phyloP scores from a whole-genome alignment of 1,140 invertebrate species.

The Aphelenchoides fujianensis region DNA sequence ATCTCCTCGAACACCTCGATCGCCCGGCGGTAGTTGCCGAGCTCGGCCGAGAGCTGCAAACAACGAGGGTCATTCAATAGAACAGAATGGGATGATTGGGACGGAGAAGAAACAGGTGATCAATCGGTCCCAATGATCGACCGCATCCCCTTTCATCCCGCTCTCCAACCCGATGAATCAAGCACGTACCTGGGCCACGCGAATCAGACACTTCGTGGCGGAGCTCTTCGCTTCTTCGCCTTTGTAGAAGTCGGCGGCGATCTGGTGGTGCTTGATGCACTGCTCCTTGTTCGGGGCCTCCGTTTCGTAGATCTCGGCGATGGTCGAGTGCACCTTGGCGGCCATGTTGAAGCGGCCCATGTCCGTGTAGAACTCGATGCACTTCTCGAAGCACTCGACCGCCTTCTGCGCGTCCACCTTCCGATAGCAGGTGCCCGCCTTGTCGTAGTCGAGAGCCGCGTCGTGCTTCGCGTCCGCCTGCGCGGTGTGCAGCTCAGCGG shows the following conservation, averaged over 20 bases:
- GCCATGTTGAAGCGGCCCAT: conserved; percentile 98
- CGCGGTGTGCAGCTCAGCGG: conserved; percentile 76
- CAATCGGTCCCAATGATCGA: no score
- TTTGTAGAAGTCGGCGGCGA: conserved; percentile 86
- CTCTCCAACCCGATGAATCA: no score
- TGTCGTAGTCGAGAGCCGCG: conserved; percentile 86
- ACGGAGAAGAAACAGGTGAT: no score
- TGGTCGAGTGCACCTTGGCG: conserved; percentile 93
- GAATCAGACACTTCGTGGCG: conserved; percentile 93
- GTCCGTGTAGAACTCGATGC: conserved; percentile 96
- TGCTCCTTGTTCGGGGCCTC: conserved; percentile 84
- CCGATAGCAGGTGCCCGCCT: conserved; percentile 95
- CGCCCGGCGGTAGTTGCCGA: conserved; percentile 94
- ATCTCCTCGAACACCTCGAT: conserved; percentile 97
- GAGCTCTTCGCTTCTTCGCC: conserved; percentile 71
- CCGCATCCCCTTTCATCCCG: no score
- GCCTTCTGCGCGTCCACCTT: conserved; percentile 91
- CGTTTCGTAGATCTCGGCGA: conserved; percentile 94
- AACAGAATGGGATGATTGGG: no score
- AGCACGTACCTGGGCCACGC: conserved; percentile 81
- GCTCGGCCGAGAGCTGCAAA: conserved; percentile 78
- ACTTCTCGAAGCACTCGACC: conserved; percentile 83
- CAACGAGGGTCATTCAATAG: conserved; percentile 1
- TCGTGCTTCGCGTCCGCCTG: conserved; percentile 80
- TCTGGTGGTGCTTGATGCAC: conserved; percentile 88